Conservation (phyloP, 2,888 invertebrate species). For the Cordilura impudica region DNA sequence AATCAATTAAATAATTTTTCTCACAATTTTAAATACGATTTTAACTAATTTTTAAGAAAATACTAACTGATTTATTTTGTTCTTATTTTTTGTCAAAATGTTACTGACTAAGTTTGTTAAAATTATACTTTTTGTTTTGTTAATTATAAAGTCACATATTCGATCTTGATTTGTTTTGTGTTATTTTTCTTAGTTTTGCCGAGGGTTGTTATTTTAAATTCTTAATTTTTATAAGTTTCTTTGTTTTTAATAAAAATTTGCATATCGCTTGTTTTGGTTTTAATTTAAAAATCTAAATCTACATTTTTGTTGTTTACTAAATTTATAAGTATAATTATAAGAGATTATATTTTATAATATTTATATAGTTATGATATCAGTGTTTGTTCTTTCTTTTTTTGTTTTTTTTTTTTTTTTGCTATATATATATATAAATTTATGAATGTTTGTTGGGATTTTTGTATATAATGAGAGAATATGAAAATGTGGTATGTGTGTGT, state of each 20-base stretch:
- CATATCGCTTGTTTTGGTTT: slow-evolving; percentile 33
- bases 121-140: slow-evolving; percentile 7
- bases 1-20: too few relatives aligned
- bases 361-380: slow-evolving; percentile 57
- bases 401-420: slow-evolving; percentile 3
- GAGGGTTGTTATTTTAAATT: slow-evolving; percentile 28
- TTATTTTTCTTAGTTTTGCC: slow-evolving; percentile 6
- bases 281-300: slow-evolving; percentile 40
- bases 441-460: slow-evolving; percentile 22
- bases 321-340: slow-evolving; percentile 55
- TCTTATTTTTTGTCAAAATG: too few relatives aligned
- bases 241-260: slow-evolving; percentile 33
- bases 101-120: slow-evolving; percentile 31
- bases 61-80: too few relatives aligned
- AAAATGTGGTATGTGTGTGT: not conserved
- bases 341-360: slow-evolving; percentile 59
- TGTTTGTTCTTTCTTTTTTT: slow-evolving; percentile 26
- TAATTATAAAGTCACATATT: slow-evolving; percentile 45
- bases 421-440: slow-evolving; percentile 2
- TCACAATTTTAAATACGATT: too few relatives aligned
- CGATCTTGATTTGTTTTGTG: not conserved
- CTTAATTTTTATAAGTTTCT: slow-evolving; percentile 3
- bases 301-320: slow-evolving; percentile 42
- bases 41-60: too few relatives aligned
- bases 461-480: slow-evolving; percentile 1